A percentile compares a stretch with the other conserved stretches of the same genome.
Conservation (phyloP, 64 coral and sea anemone species). For the Stichodactyla helianthus region DNA sequence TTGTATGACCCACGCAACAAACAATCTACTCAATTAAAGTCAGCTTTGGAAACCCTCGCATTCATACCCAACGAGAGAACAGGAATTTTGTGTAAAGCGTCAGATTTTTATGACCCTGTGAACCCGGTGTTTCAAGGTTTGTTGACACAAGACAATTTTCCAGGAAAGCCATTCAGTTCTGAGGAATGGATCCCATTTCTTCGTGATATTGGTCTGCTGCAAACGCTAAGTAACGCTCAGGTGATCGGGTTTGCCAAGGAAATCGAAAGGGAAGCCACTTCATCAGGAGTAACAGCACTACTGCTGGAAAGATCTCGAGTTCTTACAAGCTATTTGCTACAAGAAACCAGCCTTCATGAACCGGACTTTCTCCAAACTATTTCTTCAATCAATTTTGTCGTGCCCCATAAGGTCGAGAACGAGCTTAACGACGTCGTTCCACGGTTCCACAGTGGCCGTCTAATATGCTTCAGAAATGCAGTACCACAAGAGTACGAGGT, state of each 20-base stretch:
- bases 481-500: conserved; percentile 30
- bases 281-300: background rate
- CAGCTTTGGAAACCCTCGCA: background rate
- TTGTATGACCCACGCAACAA: background rate
- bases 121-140: conserved; percentile 68
- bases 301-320: background rate
- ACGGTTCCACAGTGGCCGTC: background rate
- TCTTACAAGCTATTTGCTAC: background rate
- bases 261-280: background rate
- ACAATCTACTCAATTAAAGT: background rate
- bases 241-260: background rate
- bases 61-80: background rate
- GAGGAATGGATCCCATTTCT: background rate
- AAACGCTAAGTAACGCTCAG: background rate
- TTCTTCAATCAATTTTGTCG: background rate
- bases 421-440: too few species aligned
- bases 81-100: conserved; percentile 4
- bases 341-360: background rate
- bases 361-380: background rate
- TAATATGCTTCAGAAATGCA: conserved; percentile 53
- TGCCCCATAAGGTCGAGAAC: background rate
- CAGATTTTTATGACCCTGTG: conserved; percentile 60
- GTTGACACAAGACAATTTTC: conserved; percentile 45
- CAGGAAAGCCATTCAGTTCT: conserved; percentile 41
- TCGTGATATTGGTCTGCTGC: background rate